Evolutionary conservation across 2,888 invertebrate genomes (phyloP).

Genomic region (Brachypterus glaber): DNA sequence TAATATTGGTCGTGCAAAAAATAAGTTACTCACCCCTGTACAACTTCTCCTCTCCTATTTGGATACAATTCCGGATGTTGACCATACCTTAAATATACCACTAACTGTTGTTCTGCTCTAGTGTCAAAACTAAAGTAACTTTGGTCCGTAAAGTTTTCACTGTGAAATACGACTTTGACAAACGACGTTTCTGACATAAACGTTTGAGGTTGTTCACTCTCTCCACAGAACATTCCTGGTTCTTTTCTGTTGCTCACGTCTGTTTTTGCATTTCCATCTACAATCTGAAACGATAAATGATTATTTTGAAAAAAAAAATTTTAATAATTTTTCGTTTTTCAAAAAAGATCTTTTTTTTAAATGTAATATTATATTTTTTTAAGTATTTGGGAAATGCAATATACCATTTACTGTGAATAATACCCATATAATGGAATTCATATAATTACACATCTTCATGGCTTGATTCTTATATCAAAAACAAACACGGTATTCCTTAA

Average conservation of each 20-base stretch:
- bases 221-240: conserved; percentile 86
- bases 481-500: too few species aligned
- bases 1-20: too few species aligned
- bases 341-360: too few species aligned
- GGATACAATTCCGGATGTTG: conserved; percentile 90
- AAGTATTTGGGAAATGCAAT: too few species aligned
- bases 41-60: conserved; percentile 78
- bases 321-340: too few species aligned
- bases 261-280: conserved; percentile 84
- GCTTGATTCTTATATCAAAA: too few species aligned
- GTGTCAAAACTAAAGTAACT: conserved; percentile 80
- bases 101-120: conserved; percentile 83
- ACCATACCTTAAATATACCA: conserved; percentile 84
- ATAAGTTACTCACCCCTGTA: conserved; percentile 74
- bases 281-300: conserved; percentile 54
- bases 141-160: conserved; percentile 89
- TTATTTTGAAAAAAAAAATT: background rate
- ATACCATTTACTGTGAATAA: too few species aligned
- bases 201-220: conserved; percentile 87
- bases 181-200: conserved; percentile 92
- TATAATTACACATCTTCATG: too few species aligned
- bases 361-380: too few species aligned
- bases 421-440: too few species aligned
- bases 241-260: conserved; percentile 81
- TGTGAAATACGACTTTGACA: conserved; percentile 83